Evolutionary conservation across 2,113 vertebrate genomes (phyloP), one percentile per base, ranked within the genome.

Genomic region (Picathartes gymnocephalus): DNA sequence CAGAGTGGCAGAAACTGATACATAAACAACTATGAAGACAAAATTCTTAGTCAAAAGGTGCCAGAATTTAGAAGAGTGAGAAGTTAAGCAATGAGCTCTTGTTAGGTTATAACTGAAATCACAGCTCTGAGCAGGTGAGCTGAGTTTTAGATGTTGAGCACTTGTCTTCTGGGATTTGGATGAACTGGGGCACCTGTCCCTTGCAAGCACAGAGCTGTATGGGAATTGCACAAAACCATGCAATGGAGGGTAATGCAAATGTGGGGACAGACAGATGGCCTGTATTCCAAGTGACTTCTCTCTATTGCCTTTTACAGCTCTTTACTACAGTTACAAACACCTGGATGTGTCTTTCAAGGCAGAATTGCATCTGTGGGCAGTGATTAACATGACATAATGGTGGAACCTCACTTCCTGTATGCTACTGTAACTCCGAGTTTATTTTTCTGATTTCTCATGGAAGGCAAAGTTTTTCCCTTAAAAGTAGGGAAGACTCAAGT

Each of bases 401-500:
- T 69, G 31, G 22, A 6, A 39, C 9, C 37, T 76, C 5, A 3
- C 9, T 48, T 85, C 28, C 31, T 60, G 4, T 33, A 7, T 15
- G 35, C 11, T 14, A 1, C 7, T 68, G 0, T 9, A n/a, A 1
- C 4, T 79, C 40, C 79, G 39, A 19, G 19, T 71, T 57, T 35
- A 33, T 79, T 82, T 72, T 72, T 22, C 47, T 50, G 23, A 31
- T 18, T 81, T 90, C 16, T n/a, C 1, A 15, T 39, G 39, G 39
- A 39, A 39, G 39, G 11, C 39, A 39, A 39, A 39, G 39, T 39
- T 39, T 39, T 39, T 39, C 39, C 39, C 39, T 39, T 8, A 37
- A 77, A 4, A 72, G 13, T 7, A 61, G 7, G 30, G 19, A 24
- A 77, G 61, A 28, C 20, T 81, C 10, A 53, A 62, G 30, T 31